Conservation (phyloP, 2,797 vertebrate genomes). For the Alosa sapidissima region DNA sequence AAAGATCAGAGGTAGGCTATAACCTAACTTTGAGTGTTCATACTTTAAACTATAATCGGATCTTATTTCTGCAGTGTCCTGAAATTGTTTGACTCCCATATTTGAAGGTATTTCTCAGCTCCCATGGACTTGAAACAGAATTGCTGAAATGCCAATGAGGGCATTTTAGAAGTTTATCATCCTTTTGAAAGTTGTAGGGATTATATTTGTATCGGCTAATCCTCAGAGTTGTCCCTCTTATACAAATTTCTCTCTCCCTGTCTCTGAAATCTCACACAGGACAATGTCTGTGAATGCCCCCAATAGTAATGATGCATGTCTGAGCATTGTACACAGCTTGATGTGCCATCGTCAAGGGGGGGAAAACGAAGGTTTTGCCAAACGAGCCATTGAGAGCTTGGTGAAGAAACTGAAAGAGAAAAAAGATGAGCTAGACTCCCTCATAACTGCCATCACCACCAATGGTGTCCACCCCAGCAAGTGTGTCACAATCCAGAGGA, state of each 20-base stretch:
- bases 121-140: neutral
- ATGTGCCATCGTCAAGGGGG: slow-evolving; percentile 84
- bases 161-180: neutral
- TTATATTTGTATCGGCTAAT: neutral
- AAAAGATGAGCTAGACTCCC: slow-evolving; percentile 82
- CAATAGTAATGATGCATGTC: slow-evolving; percentile 76
- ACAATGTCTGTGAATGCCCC: slow-evolving; percentile 63
- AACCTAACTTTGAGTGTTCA: neutral
- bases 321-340: slow-evolving; percentile 84
- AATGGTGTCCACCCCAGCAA: slow-evolving; percentile 81
- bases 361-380: slow-evolving; percentile 82
- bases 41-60: neutral
- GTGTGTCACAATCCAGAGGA: slow-evolving; percentile 86
- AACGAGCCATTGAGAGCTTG: slow-evolving; percentile 84
- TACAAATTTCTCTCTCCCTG: neutral
- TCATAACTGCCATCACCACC: slow-evolving; percentile 82
- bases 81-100: neutral
- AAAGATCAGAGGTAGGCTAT: neutral
- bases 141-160: neutral
- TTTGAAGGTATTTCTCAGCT: neutral
- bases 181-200: neutral
- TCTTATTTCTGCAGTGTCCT: neutral
- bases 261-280: slow-evolving; percentile 26
- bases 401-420: slow-evolving; percentile 87
- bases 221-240: neutral